A percentile compares a stretch with the other conserved stretches of the same genome.
Evolutionary conservation across 2,888 invertebrate species (phyloP).

Genomic region (Byasa hedistus): DNA sequence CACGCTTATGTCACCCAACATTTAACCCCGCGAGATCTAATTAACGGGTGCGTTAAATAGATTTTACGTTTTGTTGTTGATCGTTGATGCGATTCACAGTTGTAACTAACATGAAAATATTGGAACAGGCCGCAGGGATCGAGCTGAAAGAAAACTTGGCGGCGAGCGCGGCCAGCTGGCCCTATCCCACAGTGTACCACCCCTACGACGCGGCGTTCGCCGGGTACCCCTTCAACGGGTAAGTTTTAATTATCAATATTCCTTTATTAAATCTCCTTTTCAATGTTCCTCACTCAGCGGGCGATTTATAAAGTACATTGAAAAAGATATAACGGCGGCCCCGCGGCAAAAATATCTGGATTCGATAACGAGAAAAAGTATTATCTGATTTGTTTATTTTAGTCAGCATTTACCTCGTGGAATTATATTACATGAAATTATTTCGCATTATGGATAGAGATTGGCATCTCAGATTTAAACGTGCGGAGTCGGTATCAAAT

Average conservation of each 20-base stretch:
- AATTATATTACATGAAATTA: constrained; percentile 14
- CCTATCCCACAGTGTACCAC: constrained; percentile 94
- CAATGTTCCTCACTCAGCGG: constrained; percentile 13
- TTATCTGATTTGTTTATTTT: constrained; percentile 5
- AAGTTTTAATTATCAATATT: constrained; percentile 67
- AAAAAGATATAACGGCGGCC: background rate
- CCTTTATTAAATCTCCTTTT: constrained; percentile 4
- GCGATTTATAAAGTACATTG: constrained; percentile 11
- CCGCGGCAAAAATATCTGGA: background rate
- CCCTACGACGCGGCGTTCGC: constrained; percentile 96
- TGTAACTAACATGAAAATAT: constrained; percentile 23
- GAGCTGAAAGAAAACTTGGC: constrained; percentile 94
- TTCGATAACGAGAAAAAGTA: constrained; percentile 15
- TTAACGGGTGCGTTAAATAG: background rate
- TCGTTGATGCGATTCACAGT: too few species aligned
- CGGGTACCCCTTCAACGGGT: constrained; percentile 97
- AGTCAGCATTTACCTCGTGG: constrained; percentile 1
- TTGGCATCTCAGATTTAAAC: background rate
- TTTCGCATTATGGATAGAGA: constrained; percentile 5
- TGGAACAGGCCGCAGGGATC: constrained; percentile 88
- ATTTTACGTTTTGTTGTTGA: too few species aligned
- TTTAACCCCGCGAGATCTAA: constrained; percentile 15
- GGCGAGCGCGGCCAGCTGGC: constrained; percentile 91
- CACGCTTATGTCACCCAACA: constrained; percentile 9
- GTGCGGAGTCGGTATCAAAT: background rate